These are phyloP conservation scores for Herpetotheres cachinnans DNA, from an alignment of 2,113 vertebrate species.

Conservation along the genomic window DNA sequence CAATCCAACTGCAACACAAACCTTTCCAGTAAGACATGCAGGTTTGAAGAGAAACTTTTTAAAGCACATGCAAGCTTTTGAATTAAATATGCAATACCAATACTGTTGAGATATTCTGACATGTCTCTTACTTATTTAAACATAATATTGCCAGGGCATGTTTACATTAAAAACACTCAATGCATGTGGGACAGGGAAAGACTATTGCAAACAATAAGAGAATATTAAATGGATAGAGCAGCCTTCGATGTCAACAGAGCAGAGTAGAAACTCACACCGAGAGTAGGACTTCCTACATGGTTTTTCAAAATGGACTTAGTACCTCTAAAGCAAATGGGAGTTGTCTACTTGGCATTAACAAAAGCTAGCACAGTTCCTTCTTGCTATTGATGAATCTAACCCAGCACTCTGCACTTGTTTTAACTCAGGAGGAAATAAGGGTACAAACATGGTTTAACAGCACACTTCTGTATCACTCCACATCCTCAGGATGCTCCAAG, in stretches of 20 bases:
- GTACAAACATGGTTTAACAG: conserved; percentile 67
- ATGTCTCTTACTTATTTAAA: conserved; percentile 22
- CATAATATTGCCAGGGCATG: not conserved
- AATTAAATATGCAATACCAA: conserved; percentile 57
- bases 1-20: not conserved
- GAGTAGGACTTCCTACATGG: not conserved
- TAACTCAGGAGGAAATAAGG: conserved; percentile 61
- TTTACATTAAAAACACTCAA: conserved; percentile 30
- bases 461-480: conserved; percentile 44
- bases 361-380: conserved; percentile 9
- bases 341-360: not conserved
- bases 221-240: not conserved
- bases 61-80: conserved; percentile 57
- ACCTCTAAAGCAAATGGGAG: not conserved
- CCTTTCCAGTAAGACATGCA: not conserved
- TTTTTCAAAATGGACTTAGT: not conserved
- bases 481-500: conserved; percentile 29
- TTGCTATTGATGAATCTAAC: not conserved
- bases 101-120: not conserved
- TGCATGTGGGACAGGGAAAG: not conserved
- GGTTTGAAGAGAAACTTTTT: conserved; percentile 10
- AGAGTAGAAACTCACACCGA: not conserved
- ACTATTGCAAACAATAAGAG: not conserved
- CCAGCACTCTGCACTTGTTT: conserved; percentile 45
- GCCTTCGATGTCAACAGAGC: not conserved